Base-by-base conservation (phyloP, 1,140 invertebrate species). In the Leptinotarsa undecemlineata region DNA sequence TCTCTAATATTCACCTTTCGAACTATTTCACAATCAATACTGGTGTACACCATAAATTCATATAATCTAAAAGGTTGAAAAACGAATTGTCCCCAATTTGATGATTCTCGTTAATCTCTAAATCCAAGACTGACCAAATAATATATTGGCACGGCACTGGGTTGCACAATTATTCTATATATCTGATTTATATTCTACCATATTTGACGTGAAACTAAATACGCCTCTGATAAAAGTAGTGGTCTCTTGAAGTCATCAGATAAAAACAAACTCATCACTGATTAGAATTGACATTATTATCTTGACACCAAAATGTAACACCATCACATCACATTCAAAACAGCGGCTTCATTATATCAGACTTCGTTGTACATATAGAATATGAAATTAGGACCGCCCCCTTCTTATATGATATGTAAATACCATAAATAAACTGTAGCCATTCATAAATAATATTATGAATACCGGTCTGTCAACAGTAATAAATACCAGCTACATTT, bases 401-500 rank as follows among this genome's bases (percentile, higher is more conserved):
- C 71, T 72, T 47, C 48, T 64, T 47, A 63, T 72, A 21, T 64
- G 62, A 72, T 72, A 72, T 72, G 71, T 72, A 72, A 72, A 72
- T 72, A 61, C 26, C 33, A 48, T 72, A 72, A 72, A 21, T 71
- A 71, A 42, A 71, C 48, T 68, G 42, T 48, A 68, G 60, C 47
- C 69, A 67, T 77, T 73, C 72, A 77, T 77, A 73, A 77, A 77
- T 77, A 74, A 77, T 75, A 77, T 77, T 77, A 67, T 61, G 73
- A 77, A 77, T 77, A 64, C 62, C 71, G 68, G 61, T 71, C 74
- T 74, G 77, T 78, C 77, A 76, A 76, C 77, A 76, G 74, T 74
- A 79, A 79, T 81, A 81, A 81, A 81, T 81, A 78, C 76, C 77
- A 76, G 74, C 64, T 76, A 78, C 74, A 79, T 73, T 60, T 57